Conservation (phyloP, 1,140 invertebrate genomes). For the Ceratitis capitata region DNA sequence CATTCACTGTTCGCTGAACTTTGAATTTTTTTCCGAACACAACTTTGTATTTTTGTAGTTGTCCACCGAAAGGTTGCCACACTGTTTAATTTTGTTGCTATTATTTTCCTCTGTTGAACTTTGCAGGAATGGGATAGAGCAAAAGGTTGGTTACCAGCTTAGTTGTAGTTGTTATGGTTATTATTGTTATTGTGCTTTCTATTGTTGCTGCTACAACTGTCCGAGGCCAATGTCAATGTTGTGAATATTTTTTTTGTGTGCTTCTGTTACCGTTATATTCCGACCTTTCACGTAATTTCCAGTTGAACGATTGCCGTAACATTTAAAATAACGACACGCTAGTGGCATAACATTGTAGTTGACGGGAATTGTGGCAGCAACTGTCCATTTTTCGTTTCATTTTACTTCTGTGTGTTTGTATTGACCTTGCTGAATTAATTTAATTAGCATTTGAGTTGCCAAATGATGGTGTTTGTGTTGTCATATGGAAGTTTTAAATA, state of each 20-base stretch:
- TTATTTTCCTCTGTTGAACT: background rate
- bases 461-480: background rate
- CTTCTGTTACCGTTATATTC: conserved; percentile 19
- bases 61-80: conserved; percentile 47
- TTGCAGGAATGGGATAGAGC: background rate
- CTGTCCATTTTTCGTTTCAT: background rate
- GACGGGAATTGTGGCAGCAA: background rate
- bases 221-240: conserved; percentile 38
- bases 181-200: background rate
- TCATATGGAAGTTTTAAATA: background rate
- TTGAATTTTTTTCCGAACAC: background rate
- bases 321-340: conserved; percentile 33
- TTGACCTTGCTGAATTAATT: conserved; percentile 25
- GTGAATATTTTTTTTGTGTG: conserved; percentile 21
- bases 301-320: conserved; percentile 2
- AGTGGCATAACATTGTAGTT: conserved; percentile 13
- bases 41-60: conserved; percentile 30
- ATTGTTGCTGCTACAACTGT: background rate
- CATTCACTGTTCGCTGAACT: conserved; percentile 7
- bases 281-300: background rate
- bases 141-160: background rate
- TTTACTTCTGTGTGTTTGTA: background rate
- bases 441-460: background rate
- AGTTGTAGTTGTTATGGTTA: background rate
- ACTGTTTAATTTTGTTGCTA: background rate